Percentiles rank a stretch among this genome's conserved stretches.
Evolutionary conservation across 2,113 vertebrate genomes (phyloP).

Genomic region (Bambusicola thoracicus): DNA sequence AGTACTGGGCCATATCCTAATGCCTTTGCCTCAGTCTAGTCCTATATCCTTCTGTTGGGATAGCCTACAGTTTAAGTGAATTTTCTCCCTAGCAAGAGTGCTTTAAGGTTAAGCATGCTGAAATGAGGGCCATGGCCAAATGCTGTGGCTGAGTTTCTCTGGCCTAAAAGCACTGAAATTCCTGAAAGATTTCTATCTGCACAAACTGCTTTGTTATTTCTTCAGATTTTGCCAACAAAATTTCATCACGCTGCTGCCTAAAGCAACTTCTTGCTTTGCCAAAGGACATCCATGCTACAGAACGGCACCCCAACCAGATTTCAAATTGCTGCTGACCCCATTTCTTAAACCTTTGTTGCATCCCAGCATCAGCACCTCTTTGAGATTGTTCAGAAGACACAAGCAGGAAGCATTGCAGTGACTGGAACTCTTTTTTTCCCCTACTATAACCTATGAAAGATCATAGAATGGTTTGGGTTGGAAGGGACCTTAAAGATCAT

Average conservation of each 20-base stretch:
- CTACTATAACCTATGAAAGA: not conserved
- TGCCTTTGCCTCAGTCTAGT: not conserved
- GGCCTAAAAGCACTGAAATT: not conserved
- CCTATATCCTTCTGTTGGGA: not conserved
- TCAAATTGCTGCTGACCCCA: not conserved
- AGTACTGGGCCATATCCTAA: not conserved
- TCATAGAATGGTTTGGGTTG: too few species aligned
- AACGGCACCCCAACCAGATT: not conserved
- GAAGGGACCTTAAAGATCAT: too few species aligned
- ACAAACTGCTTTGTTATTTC: not conserved
- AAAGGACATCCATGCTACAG: slow-evolving; percentile 10
- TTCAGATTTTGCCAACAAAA: slow-evolving; percentile 28
- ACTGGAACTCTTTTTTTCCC: not conserved
- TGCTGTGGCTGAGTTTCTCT: not conserved
- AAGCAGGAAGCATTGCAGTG: not conserved
- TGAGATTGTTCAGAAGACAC: slow-evolving; percentile 13
- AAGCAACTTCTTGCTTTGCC: slow-evolving; percentile 43
- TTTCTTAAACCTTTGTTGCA: slow-evolving; percentile 7
- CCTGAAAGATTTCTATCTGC: not conserved
- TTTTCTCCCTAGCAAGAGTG: not conserved
- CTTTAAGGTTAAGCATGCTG: not conserved
- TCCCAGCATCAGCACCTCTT: not conserved
- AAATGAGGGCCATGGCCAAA: not conserved
- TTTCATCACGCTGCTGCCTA: not conserved
- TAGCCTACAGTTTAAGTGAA: not conserved